phyloP scores from a whole-genome alignment of 1,140 invertebrate genomes.

The Chrysopa pallens region DNA sequence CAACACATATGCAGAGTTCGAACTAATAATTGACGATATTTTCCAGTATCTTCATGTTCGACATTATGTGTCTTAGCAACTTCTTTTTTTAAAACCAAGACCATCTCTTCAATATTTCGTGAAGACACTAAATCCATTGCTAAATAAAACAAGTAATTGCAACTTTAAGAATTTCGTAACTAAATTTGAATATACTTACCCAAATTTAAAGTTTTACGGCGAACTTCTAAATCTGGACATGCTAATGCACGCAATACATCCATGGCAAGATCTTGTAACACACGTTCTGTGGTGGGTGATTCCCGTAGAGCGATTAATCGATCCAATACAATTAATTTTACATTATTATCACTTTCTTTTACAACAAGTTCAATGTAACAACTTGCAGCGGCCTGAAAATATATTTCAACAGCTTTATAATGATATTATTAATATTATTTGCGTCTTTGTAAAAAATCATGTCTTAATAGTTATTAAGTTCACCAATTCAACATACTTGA shows the following conservation, averaged over 20 bases:
- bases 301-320: conserved; percentile 79
- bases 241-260: conserved; percentile 89
- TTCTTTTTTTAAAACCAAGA: conserved; percentile 86
- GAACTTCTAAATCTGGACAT: conserved; percentile 86
- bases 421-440: no score
- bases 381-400: conserved; percentile 65
- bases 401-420: not conserved
- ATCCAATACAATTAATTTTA: conserved; percentile 96
- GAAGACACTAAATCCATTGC: conserved; percentile 87
- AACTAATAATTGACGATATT: conserved; percentile 90
- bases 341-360: conserved; percentile 99
- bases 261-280: conserved; percentile 96
- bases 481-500: no score
- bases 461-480: no score
- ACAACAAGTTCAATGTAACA: conserved; percentile 98
- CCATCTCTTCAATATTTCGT: conserved; percentile 92
- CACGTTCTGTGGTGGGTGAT: conserved; percentile 72
- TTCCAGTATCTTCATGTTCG: conserved; percentile 89
- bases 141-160: conserved; percentile 13
- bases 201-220: conserved; percentile 71
- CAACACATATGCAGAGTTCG: conserved; percentile 87
- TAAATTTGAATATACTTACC: conserved; percentile 19
- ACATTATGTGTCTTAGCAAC: conserved; percentile 79
- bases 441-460: no score
- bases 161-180: not conserved